Evolutionary conservation across 2,888 invertebrate genomes (phyloP).

Genomic region (Homarus gammarus): DNA sequence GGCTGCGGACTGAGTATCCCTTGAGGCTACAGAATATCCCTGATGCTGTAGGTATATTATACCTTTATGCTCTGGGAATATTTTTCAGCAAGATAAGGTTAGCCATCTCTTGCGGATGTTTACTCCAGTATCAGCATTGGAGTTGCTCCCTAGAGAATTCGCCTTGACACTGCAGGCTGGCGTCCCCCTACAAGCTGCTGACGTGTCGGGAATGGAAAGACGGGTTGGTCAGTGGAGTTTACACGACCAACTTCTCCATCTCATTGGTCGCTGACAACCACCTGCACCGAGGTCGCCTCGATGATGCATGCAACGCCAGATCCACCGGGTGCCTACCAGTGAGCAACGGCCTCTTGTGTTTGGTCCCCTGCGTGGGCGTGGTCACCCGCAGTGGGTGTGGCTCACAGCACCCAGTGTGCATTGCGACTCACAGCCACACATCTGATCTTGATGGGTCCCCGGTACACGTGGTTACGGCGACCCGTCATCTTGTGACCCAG

Average conservation of each 20-base stretch:
- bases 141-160: too few species aligned
- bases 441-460: conserved; percentile 76
- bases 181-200: neutral
- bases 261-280: neutral
- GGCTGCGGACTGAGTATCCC: too few species aligned
- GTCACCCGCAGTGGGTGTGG: neutral
- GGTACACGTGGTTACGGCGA: conserved; percentile 77
- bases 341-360: neutral
- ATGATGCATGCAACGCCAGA: neutral
- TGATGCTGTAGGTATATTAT: too few species aligned
- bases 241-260: neutral
- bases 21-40: too few species aligned
- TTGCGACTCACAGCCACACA: conserved; percentile 51
- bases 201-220: neutral
- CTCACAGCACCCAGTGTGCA: conserved; percentile 70
- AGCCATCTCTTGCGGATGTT: too few species aligned
- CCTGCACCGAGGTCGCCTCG: neutral
- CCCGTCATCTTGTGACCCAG: conserved; percentile 77
- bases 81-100: too few species aligned
- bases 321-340: neutral
- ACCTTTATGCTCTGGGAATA: too few species aligned
- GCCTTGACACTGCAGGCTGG: neutral
- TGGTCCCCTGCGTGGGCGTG: conserved; percentile 25
- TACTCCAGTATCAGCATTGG: too few species aligned
- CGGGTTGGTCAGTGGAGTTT: neutral